Evolutionary conservation across 2,113 vertebrate species (phyloP), one percentile per base, ranked within the genome.

Genomic region (Lepisosteus osseus): DNA sequence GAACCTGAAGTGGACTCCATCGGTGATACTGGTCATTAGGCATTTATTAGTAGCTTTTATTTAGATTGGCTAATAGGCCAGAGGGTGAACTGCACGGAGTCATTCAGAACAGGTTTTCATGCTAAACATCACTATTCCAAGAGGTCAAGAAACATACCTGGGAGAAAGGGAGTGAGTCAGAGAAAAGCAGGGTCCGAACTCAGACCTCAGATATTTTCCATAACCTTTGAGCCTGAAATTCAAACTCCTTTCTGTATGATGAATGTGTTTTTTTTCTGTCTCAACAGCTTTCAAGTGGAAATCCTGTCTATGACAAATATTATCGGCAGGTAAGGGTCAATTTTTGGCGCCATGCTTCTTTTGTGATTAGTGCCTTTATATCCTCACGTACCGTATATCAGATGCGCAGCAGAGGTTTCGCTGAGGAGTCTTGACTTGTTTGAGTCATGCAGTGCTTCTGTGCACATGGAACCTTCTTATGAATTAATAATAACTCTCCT

Each of bases 251-350:
- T 65, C 12, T 54, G 44, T 71, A 47, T 6, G 14, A 66, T 54
- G 1, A 51, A 45, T 41, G 61, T 71, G 45, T 68, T 54, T 68
- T 69, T 69, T 51, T 63, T 75, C 14, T 79, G 47, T 15, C 54
- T 73, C 70, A 62, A 77, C 89, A 99, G 97, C 90, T 99, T 73
- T 98, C 96, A 54, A 96, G 93, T 96, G 96, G 95, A 86, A 98
- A 98, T 87, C 94, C 96, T 71, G 87, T 97, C 76, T 99, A 98
- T 88, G 97, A 99, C 86, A 98, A 98, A 74, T 98, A 95, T 86
- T 99, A 99, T 83, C 92, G 93, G 72, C 97, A 98, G 95, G 97
- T 99, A 92, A 83, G 94, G 72, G 2, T 68, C 11, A 29, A 29
- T 29, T 29, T 29, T 29, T 1, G 29, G 29, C 29, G 29, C 2